Evolutionary conservation across 2,888 invertebrate species (phyloP), one percentile per base, ranked within the genome.

Genomic region (Priocnemis perturbator): DNA sequence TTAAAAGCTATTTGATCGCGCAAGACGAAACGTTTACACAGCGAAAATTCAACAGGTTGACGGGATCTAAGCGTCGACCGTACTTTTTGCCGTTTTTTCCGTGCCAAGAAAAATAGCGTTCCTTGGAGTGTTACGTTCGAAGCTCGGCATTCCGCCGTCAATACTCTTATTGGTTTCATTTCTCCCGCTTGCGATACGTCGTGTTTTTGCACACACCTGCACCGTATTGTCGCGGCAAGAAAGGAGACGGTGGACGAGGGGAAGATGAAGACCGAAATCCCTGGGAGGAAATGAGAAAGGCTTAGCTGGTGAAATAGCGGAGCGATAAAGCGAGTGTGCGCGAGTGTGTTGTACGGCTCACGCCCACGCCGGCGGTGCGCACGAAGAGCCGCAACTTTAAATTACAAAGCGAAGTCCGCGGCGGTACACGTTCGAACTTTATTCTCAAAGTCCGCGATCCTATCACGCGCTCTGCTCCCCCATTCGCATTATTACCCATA

Each of bases 361-460:
- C 26, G 3, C 26, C 26, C 3, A 4, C 26, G 26, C 3, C 26
- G 3, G 26, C 26, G 26, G 26, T 26, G 11, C 37, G 37, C 37
- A 37, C 37, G 37, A 37, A 37, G 37, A 37, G 37, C 37, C 14
- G 50, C 50, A 50, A 50, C 50, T 50, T 50, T 50, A 60, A 60
- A 60, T 60, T 60, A 47, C 47, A 50, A 50, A 60, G 60, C 60
- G 30, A 21, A 50, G 7, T 11, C 37, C 37, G 37, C 60, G 4
- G 48, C 55, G 45, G 47, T 30, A n/a, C 45, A 23, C 47, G 47
- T 48, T 60, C 47, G 57, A 57, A 57, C 37, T 57, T 57, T 57
- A 23, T 57, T 57, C 57, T 60, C 30, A 60, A 60, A 60, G 50
- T 60, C 60, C 17, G 19, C 3, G 45, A 44, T 44, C 45, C 47